These are phyloP conservation scores for Poecile atricapillus DNA, from an alignment of 2,113 vertebrate species.

Conservation along the genomic window DNA sequence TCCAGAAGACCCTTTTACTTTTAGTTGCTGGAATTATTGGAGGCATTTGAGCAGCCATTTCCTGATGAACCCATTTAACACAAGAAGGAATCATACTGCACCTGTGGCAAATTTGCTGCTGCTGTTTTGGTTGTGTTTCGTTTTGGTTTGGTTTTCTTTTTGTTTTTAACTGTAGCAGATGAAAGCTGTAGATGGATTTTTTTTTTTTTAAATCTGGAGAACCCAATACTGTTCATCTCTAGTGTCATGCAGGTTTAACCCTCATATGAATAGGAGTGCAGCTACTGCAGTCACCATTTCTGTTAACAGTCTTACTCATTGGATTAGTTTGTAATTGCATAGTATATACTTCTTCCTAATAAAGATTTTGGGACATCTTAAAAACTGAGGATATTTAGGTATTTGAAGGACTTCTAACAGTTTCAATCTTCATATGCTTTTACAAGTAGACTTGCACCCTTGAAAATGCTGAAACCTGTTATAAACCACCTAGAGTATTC, in stretches of 20 bases:
- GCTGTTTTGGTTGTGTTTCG: neutral
- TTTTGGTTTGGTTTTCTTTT: rapidly evolving
- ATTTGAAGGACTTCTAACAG: neutral
- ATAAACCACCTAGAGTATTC: neutral
- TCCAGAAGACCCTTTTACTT: neutral
- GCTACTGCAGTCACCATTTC: neutral
- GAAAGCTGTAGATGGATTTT: neutral
- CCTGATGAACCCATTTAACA: neutral
- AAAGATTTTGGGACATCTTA: neutral
- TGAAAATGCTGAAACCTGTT: neutral
- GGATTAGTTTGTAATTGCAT: neutral
- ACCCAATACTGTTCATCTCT: neutral
- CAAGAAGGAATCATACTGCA: neutral
- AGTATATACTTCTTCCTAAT: neutral
- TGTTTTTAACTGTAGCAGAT: neutral
- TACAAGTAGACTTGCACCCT: neutral
- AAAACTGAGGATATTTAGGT: neutral
- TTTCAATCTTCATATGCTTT: neutral
- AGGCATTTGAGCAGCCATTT: neutral
- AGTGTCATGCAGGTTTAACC: neutral
- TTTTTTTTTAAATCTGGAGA: neutral
- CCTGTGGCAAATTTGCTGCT: neutral
- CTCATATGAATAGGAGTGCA: rapidly evolving
- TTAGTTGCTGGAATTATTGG: neutral
- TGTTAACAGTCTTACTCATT: neutral